Conservation (phyloP, 2,797 vertebrate species). For the Mormyrops boulengeri region DNA sequence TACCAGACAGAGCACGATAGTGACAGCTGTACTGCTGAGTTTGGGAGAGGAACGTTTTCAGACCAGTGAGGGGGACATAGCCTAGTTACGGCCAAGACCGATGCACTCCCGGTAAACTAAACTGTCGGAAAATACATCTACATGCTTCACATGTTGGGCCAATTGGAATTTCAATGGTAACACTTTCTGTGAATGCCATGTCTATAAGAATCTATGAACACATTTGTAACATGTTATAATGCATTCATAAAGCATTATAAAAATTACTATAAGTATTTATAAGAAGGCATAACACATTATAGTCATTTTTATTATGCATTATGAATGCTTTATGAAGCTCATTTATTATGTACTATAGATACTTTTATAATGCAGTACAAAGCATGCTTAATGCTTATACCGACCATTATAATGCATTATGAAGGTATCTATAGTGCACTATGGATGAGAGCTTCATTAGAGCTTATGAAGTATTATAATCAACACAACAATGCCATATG, state of each 20-base stretch:
- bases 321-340: not conserved
- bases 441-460: not conserved
- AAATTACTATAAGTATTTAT: not conserved
- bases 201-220: not conserved
- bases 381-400: not conserved
- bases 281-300: not conserved
- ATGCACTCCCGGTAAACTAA: not conserved
- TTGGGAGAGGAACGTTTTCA: conserved; percentile 32
- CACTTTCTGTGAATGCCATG: not conserved
- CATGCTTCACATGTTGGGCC: not conserved
- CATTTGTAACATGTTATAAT: not conserved
- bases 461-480: not conserved
- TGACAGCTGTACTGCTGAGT: conserved; percentile 50
- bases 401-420: not conserved
- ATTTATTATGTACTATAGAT: not conserved
- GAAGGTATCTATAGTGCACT: not conserved
- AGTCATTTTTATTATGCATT: not conserved
- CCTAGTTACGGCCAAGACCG: not conserved
- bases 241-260: not conserved
- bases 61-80: not conserved
- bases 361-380: not conserved
- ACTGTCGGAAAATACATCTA: not conserved
- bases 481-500: not conserved
- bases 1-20: conserved; percentile 60
- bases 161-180: not conserved